A percentile compares a stretch with the other conserved stretches of the same genome.
phyloP scores from a whole-genome alignment of 2,888 invertebrate species.

The Sminthurides aquaticus region DNA sequence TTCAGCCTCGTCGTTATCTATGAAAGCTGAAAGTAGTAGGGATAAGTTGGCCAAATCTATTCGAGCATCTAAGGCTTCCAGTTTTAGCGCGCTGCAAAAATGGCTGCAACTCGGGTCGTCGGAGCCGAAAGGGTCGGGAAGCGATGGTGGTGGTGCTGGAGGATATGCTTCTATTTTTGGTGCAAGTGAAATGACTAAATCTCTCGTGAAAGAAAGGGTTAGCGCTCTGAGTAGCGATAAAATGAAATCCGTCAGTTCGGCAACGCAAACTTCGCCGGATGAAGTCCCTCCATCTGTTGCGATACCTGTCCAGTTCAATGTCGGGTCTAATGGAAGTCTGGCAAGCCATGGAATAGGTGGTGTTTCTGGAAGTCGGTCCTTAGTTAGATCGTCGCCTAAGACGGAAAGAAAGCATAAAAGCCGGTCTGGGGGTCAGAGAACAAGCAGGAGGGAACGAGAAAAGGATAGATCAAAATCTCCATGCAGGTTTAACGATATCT shows the following conservation, averaged over 20 bases:
- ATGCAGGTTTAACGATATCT: conserved; percentile 4
- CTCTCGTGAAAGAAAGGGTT: conserved; percentile 47
- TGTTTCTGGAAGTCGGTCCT: conserved; percentile 46
- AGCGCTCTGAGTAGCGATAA: conserved; percentile 45
- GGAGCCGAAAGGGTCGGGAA: conserved; percentile 4
- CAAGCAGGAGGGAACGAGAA: conserved; percentile 11
- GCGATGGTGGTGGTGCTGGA: background rate
- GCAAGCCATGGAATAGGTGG: conserved; percentile 49
- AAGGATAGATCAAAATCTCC: conserved; percentile 23
- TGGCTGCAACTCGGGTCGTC: conserved; percentile 48
- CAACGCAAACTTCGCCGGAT: conserved; percentile 66
- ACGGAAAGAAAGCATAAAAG: conserved; percentile 35
- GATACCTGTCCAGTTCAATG: conserved; percentile 56
- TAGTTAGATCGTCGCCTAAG: conserved; percentile 39
- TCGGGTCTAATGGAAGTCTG: conserved; percentile 55
- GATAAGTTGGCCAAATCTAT: conserved; percentile 3
- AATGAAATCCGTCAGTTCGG: conserved; percentile 47
- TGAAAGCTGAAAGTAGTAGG: conserved; percentile 1
- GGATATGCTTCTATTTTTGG: conserved; percentile 13
- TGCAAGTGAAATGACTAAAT: conserved; percentile 41
- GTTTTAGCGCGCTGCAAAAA: conserved; percentile 53
- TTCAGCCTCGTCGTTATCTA: background rate
- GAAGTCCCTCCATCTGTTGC: conserved; percentile 48
- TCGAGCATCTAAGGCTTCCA: conserved; percentile 26
- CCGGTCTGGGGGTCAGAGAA: background rate